phyloP scores from a whole-genome alignment of 1,140 invertebrate genomes.

The Drosophila ironensis region DNA sequence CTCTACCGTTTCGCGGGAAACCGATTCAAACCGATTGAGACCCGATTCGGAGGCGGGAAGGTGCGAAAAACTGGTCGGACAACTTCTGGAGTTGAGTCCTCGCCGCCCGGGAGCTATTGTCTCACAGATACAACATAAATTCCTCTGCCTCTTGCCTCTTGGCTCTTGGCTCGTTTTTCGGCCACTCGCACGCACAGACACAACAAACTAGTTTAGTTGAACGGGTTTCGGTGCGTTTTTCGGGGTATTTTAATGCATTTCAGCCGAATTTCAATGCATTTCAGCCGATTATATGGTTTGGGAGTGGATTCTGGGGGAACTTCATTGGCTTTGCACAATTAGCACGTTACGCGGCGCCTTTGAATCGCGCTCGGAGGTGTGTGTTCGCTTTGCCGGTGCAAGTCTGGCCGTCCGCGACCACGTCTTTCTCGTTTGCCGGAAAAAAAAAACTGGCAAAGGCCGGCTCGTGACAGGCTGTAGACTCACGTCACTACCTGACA shows the following conservation, averaged over 20 bases:
- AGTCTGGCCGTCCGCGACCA: constrained; percentile 27
- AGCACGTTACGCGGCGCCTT: too few relatives aligned
- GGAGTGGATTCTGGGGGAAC: background rate
- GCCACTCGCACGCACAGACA: constrained; percentile 42
- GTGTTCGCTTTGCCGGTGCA: constrained; percentile 40
- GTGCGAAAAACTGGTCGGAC: constrained; percentile 75
- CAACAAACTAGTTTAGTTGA: constrained; percentile 73
- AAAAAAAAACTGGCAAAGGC: constrained; percentile 29
- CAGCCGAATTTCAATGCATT: too few relatives aligned
- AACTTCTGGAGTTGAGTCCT: constrained; percentile 77
- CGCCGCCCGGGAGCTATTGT: constrained; percentile 62
- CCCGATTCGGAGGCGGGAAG: constrained; percentile 3
- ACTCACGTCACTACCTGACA: too few relatives aligned
- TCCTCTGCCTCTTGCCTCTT: constrained; percentile 35
- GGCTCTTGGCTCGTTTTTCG: constrained; percentile 12
- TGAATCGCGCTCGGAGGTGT: constrained; percentile 52
- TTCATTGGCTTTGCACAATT: constrained; percentile 31
- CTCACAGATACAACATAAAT: constrained; percentile 63
- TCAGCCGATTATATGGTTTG: background rate
- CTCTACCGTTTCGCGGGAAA: constrained; percentile 3
- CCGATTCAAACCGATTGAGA: constrained; percentile 17
- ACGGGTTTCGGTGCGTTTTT: constrained; percentile 52
- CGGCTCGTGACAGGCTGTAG: too few relatives aligned
- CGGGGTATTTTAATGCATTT: background rate
- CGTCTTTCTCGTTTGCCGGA: constrained; percentile 45